Base-by-base conservation (phyloP, 2,113 vertebrate species). In the Megatriorchis doriae region DNA sequence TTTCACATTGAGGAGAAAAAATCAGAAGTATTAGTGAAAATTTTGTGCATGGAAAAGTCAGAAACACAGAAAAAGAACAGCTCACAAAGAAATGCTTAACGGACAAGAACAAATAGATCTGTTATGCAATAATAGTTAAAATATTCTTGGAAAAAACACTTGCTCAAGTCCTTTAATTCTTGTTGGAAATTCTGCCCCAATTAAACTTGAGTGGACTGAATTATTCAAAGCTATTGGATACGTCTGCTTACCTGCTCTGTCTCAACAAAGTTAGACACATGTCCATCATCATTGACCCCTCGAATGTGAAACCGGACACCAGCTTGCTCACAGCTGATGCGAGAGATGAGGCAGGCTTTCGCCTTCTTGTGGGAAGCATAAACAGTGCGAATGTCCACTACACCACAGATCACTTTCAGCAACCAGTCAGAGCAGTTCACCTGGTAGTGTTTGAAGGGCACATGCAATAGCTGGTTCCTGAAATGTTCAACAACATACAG, bases 281-380 rank as follows among this genome's bases (percentile, higher is more conserved):
- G 98, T 38, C 98, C 98, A 11, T 98, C 98, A n/a, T 98, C 98
- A 8, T 95, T 97, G 52, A 98, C 97, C 9, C 98, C 98, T 5
- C 97, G 97, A 53, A 97, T 94, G 23, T 97, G 97, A 94, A 98
- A 98, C 25, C 98, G 94, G 18, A 97, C 88, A 1, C 98, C 97
- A 1, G 98, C 98, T 6, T 97, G 96, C 68, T 98, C 98, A 3
- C 98, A 98, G 97, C 98, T 98, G 95, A 98, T 96, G 81, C 98
- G 98, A 4, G 98, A 98, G 93, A 98, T 98, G 93, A 98, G 98
- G 75, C 98, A 98, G 88, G 97, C 98, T 86, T 98, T 98, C 1
- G 98, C 98, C 90, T 98, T 98, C 96, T 98, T 96, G 94, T 98
- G 98, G 7, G 98, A 98, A 38, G 98, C 98, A 3, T 98, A 98